Evolutionary conservation across 37 sponge, comb jelly and placozoan genomes (phyloP), one percentile per base, ranked within the genome.

Genomic region (Aplysina aerophoba): DNA sequence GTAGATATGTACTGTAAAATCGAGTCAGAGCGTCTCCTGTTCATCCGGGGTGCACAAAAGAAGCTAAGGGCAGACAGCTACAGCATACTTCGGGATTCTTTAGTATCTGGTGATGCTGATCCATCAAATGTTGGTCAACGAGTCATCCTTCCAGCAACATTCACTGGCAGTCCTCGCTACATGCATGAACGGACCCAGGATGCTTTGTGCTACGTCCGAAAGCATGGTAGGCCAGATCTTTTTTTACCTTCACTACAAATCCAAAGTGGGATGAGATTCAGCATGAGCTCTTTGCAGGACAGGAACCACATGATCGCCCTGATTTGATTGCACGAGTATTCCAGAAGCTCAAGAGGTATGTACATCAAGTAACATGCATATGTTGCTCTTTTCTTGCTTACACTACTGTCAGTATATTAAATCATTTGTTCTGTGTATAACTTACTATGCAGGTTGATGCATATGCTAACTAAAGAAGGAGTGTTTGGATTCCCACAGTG

Each of bases 231-330:
- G 36, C 88, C 93, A 38, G 37, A 82, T 21, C 65, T 92, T 6
- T 85, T 92, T 80, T 89, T 13, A 89, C 92, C 13, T 0, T 81
- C 8, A 92, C 92, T 21, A 84, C 89, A 86, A 92, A 85, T 63
- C 84, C 92, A 27, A 77, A 56, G n/a, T 90, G 89, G 85, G 83
- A 73, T 38, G 92, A 92, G 30, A 92, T 92, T 16, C 35, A 40
- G 20, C 41, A 44, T 15, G 63, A 85, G 30, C 82, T 92, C 24
- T 71, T 83, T 19, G 62, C 62, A 30, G 85, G 44, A 20, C 86
- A 89, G 55, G 17, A 41, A 34, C 36, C 88, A 22, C 74, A 88
- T 27, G 87, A 92, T 80, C 33, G 86, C 15, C 86, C 73, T 4
- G 88, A 91, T 31, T 83, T 89, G 15, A 60, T 89, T 19, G 92